Base-by-base conservation (phyloP, 2,113 vertebrate species). In the Limnothrissa miodon region DNA sequence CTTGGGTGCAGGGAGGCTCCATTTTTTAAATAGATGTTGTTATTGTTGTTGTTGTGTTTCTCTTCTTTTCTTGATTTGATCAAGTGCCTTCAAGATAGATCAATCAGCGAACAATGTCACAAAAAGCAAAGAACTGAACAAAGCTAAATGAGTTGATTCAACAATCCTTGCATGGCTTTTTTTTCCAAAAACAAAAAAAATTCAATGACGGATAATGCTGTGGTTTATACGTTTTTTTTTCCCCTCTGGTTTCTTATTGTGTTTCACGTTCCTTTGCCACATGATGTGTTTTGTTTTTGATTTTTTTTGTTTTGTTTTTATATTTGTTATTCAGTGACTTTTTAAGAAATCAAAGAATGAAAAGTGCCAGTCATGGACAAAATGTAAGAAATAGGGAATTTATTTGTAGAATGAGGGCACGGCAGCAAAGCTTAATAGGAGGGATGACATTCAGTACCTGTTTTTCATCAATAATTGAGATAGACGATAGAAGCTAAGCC, bases 1-100 rank as follows among this genome's bases (percentile, higher is more conserved):
- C 45, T 44, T 29, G 13, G 23, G 45, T 25, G 56, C 53, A 85
- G 80, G 62, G 42, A 83, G 74, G 78, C 45, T 66, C 87, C 46
- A n/a, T 56, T 82, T 62, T 81, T 15, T 86, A 83, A 82, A 23
- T 66, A n/a, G 79, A 80, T 82, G 84, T 53, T 81, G 53, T 83
- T 90, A 88, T 87, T 88, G 84, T 84, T 89, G 84, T 86, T 89
- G 33, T 91, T 92, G 92, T 87, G 85, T 82, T 90, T 89, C 89
- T 90, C 83, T 81, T 90, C 85, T 89, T 90, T 89, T 88, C 89
- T 87, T 87, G 88, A 86, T 78, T 95, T 85, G 88, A 93, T 94
- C 90, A 97, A 98, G 97, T 98, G 98, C 98, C 98, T 99, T 97
- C 92, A 93, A 93, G 93, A 95, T 87, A 92, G 83, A 90, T 85